Conservation (phyloP, 2,797 vertebrate genomes). For the Eupleurogrammus muticus region DNA sequence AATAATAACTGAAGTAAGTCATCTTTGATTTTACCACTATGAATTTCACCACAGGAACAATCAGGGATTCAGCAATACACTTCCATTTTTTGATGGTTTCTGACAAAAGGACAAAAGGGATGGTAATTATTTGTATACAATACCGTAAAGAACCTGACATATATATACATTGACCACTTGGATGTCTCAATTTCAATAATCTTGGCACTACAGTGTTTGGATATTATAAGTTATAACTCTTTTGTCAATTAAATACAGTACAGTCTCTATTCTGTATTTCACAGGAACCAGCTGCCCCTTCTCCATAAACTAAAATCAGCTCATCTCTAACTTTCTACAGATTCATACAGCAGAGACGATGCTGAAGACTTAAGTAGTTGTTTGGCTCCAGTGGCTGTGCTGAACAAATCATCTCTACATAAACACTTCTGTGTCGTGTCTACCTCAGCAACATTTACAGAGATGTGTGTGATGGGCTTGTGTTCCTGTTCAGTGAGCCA, state of each 20-base stretch:
- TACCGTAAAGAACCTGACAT: no score
- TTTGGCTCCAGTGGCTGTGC: slow-evolving; percentile 28
- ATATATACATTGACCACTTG: no score
- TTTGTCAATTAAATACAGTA: not conserved
- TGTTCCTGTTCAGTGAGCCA: slow-evolving; percentile 18
- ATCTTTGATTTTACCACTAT: not conserved
- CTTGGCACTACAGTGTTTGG: not conserved
- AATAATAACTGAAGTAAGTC: not conserved
- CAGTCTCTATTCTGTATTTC: slow-evolving; percentile 14
- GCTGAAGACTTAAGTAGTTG: slow-evolving; percentile 16
- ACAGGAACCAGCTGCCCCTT: slow-evolving; percentile 27
- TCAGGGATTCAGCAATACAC: not conserved
- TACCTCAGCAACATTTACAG: slow-evolving; percentile 22
- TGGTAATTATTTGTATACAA: not conserved
- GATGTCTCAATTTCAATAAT: no score
- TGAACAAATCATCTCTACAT: slow-evolving; percentile 28
- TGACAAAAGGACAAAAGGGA: not conserved
- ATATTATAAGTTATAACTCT: slow-evolving; percentile 9
- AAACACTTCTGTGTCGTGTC: slow-evolving; percentile 16
- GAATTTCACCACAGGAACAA: not conserved
- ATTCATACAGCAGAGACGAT: slow-evolving; percentile 5
- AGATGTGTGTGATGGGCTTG: slow-evolving; percentile 3
- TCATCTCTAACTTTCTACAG: slow-evolving; percentile 8
- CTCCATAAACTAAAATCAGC: slow-evolving; percentile 31
- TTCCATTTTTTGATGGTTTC: not conserved